Evolutionary conservation across 2,888 invertebrate genomes (phyloP).

Genomic region (Invenusta paracnida): DNA sequence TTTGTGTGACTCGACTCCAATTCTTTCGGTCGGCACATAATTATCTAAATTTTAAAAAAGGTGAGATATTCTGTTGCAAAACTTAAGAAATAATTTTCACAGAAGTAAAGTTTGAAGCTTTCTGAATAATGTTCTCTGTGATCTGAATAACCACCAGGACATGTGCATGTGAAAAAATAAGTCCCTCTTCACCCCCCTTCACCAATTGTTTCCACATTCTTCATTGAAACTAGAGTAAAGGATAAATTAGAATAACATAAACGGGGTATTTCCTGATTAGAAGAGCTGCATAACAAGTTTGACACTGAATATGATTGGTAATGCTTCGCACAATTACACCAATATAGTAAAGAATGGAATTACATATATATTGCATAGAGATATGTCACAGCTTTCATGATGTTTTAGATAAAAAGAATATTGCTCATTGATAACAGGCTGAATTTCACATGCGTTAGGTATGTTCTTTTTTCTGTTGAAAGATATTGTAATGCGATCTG

Average conservation of each 20-base stretch:
- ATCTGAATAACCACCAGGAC: background rate
- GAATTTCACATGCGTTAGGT: background rate
- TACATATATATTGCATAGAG: background rate
- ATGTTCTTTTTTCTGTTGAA: constrained; percentile 6
- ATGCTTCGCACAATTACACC: background rate
- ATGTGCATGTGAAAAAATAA: background rate
- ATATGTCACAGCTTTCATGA: background rate
- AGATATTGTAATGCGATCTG: constrained; percentile 13
- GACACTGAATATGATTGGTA: constrained; percentile 10
- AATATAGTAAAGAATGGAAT: background rate
- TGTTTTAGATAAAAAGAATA: constrained; percentile 10
- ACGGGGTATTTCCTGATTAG: background rate
- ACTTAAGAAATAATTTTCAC: background rate
- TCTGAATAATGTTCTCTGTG: background rate
- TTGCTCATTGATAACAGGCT: background rate
- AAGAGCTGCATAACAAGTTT: background rate
- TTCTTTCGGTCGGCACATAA: background rate
- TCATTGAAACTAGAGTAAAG: background rate
- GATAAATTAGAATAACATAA: background rate
- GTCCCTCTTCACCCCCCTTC: background rate
- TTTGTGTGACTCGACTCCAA: constrained; percentile 8
- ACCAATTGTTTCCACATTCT: background rate
- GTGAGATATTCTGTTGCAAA: background rate
- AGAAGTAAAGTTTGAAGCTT: background rate
- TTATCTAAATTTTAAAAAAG: background rate